phyloP scores from a whole-genome alignment of 1,140 invertebrate genomes.

The Cherax quadricarinatus region DNA sequence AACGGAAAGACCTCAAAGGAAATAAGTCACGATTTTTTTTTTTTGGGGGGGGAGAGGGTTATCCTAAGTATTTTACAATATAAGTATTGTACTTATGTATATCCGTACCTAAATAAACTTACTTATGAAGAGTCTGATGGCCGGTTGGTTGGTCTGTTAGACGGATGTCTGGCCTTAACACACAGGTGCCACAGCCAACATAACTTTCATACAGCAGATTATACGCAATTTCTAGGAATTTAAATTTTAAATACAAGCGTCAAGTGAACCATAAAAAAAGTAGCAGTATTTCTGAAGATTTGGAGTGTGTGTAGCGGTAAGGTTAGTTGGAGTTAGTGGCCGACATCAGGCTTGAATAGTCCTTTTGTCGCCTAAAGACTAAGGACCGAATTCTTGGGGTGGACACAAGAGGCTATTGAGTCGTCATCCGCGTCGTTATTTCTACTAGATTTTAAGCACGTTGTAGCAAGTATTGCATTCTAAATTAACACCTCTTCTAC shows the following conservation, averaged over 20 bases:
- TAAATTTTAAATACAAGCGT: no score
- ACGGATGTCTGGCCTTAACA: no score
- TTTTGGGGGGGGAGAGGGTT: no score
- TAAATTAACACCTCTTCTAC: not conserved
- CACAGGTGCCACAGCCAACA: not conserved
- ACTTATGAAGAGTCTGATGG: no score
- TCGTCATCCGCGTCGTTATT: not conserved
- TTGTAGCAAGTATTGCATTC: not conserved
- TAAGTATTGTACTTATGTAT: no score
- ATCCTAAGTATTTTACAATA: no score
- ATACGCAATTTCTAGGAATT: no score
- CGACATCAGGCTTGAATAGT: slow-evolving; percentile 29
- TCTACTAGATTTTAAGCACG: not conserved
- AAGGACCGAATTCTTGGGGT: slow-evolving; percentile 59
- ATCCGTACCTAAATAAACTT: no score
- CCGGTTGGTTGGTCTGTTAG: no score
- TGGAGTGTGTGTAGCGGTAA: not conserved
- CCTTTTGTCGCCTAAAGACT: slow-evolving; percentile 57
- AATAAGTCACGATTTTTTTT: no score
- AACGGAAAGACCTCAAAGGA: no score
- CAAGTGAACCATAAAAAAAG: no score
- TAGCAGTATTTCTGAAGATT: not conserved
- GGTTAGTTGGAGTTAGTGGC: not conserved
- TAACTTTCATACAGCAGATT: not conserved
- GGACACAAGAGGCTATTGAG: slow-evolving; percentile 54